Conservation (phyloP, 2,113 vertebrate species). For the Neotoma lepida region DNA sequence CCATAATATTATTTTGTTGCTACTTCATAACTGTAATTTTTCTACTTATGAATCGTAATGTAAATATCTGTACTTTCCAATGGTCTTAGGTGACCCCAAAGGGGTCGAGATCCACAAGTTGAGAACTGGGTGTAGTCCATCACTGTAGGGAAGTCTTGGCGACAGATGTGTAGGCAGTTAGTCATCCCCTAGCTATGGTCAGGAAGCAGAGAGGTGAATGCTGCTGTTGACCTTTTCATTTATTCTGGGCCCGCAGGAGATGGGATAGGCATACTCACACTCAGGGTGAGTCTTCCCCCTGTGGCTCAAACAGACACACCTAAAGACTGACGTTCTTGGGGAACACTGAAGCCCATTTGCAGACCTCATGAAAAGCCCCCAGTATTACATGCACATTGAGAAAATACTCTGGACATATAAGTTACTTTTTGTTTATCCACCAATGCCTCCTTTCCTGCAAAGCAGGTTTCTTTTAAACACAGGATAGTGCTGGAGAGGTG, state of each 20-base stretch:
- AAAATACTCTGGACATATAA: neutral
- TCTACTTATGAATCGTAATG: neutral
- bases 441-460: neutral
- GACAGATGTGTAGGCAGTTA: neutral
- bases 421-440: neutral
- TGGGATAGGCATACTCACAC: neutral
- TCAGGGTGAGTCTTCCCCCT: neutral
- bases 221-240: neutral
- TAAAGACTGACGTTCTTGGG: neutral
- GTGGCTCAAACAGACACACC: neutral
- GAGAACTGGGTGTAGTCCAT: neutral
- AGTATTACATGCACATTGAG: neutral
- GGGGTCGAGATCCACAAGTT: neutral
- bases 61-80: neutral
- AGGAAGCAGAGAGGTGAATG: neutral
- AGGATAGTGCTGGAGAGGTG: neutral
- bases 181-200: neutral
- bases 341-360: neutral
- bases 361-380: neutral
- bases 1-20: neutral
- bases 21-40: neutral
- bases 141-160: neutral
- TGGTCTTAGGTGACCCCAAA: neutral
- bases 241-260: neutral
- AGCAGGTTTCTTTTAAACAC: slow-evolving; percentile 47